A percentile compares a stretch with the other conserved stretches of the same genome.
These are phyloP conservation scores for Acanthosepion esculentum DNA, from an alignment of 2,888 invertebrate species.

Conservation along the genomic window DNA sequence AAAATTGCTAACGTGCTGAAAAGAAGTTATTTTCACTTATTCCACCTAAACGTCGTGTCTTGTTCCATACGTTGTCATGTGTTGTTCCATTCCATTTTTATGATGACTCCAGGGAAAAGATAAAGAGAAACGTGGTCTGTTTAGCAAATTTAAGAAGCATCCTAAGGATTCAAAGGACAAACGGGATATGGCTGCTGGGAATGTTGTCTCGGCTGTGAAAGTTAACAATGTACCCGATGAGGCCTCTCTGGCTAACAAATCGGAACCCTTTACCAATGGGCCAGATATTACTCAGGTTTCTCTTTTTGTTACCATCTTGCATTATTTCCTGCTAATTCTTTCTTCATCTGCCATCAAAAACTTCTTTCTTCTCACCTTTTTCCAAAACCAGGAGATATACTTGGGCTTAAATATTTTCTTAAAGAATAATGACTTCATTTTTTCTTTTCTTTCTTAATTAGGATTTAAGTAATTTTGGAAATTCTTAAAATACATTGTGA, in stretches of 20 bases:
- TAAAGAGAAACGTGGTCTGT: slow-evolving; percentile 41
- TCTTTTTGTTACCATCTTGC: slow-evolving; percentile 24
- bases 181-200: background rate
- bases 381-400: background rate
- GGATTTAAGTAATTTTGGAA: no score
- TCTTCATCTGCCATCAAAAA: background rate
- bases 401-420: background rate
- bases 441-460: no score
- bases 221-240: background rate
- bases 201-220: background rate
- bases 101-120: slow-evolving; percentile 35
- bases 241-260: background rate
- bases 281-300: slow-evolving; percentile 40
- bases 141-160: slow-evolving; percentile 35
- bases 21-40: no score
- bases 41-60: no score
- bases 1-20: background rate
- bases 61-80: background rate
- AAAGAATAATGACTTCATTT: background rate
- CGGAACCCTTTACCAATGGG: background rate
- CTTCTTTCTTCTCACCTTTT: background rate
- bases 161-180: slow-evolving; percentile 43
- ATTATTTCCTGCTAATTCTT: background rate
- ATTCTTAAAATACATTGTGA: no score
- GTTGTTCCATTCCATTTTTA: background rate